Conservation (phyloP, 2,888 invertebrate species). For the Clistopyga incitator region DNA sequence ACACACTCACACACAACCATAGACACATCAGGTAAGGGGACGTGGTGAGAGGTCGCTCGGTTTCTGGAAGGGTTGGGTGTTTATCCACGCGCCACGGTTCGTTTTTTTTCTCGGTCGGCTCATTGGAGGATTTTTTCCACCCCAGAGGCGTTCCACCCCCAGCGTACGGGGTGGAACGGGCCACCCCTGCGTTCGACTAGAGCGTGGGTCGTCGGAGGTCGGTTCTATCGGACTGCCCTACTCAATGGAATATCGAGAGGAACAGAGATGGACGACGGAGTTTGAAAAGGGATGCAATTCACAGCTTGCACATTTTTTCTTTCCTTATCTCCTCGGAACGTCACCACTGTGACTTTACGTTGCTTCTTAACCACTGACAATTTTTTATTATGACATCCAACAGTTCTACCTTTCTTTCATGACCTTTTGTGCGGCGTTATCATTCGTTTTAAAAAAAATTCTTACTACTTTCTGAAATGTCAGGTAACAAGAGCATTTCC, state of each 20-base stretch:
- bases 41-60: conserved; percentile 46
- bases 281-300: not conserved
- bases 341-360: not conserved
- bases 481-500: not conserved
- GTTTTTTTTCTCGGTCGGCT: conserved; percentile 71
- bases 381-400: not conserved
- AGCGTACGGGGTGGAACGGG: conserved; percentile 7
- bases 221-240: conserved; percentile 37
- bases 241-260: not conserved
- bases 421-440: not conserved
- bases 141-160: conserved; percentile 71
- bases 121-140: conserved; percentile 77
- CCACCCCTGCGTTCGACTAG: conserved; percentile 9
- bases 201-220: conserved; percentile 31
- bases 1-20: not conserved
- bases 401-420: not conserved
- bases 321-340: not conserved
- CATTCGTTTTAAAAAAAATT: not conserved
- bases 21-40: not conserved
- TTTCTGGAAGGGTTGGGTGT: conserved; percentile 40
- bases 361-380: not conserved
- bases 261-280: not conserved
- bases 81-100: conserved; percentile 65
- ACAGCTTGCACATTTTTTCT: not conserved
- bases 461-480: not conserved